Percentiles rank a stretch among this genome's conserved stretches.
Conservation (phyloP, 2,113 vertebrate species). For the Pavo muticus region DNA sequence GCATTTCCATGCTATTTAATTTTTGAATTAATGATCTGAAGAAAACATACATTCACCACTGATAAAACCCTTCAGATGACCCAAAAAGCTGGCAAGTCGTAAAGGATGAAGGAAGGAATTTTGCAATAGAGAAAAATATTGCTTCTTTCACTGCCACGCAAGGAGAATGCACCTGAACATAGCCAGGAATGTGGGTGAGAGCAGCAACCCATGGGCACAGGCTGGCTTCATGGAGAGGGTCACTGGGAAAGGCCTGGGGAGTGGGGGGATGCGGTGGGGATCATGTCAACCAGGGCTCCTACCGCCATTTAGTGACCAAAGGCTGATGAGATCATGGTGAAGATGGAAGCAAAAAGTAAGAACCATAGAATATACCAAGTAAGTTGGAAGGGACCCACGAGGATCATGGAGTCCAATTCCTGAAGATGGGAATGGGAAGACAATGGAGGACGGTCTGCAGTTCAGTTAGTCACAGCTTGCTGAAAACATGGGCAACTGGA, state of each 20-base stretch:
- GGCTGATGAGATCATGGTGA: neutral
- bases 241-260: neutral
- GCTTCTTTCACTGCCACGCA: neutral
- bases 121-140: neutral
- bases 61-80: slow-evolving; percentile 39
- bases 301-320: neutral
- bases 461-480: neutral
- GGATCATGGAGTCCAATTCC: too few species aligned
- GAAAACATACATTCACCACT: neutral
- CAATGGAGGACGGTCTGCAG: neutral
- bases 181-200: neutral
- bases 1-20: slow-evolving; percentile 16
- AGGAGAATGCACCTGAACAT: rapidly evolving
- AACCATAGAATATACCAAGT: too few species aligned
- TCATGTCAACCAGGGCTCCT: neutral
- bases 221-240: neutral
- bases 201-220: neutral
- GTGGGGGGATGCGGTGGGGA: neutral
- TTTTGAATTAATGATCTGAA: slow-evolving; percentile 1
- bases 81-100: neutral
- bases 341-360: too few species aligned
- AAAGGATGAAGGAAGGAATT: neutral
- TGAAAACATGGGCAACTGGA: neutral
- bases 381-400: too few species aligned
- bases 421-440: too few species aligned